Base-by-base conservation (phyloP, 2,113 vertebrate genomes). In the Prunella himalayana region DNA sequence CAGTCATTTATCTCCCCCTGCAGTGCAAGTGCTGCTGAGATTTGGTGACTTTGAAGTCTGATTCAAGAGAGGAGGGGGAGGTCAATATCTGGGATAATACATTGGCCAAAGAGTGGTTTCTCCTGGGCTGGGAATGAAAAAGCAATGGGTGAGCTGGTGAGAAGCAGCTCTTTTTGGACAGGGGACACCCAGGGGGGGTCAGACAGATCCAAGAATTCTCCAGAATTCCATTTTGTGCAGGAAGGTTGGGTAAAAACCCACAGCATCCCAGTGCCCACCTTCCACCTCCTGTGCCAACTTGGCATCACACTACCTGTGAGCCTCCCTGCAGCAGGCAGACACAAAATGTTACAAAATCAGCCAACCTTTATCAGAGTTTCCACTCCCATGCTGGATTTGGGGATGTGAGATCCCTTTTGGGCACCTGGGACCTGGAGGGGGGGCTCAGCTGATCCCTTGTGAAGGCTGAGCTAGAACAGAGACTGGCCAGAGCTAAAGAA, bases 1-100 rank as follows among this genome's bases (percentile, higher is more conserved):
- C 22, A 2, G 49, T 65, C 20, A 86, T 89, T 89, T 60, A 72
- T 89, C 87, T 95, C 57, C 33, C 79, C 45, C 57, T 85, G 71
- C 78, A 76, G 70, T 61, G 65, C 66, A 66, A 89, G n/a, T 18
- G 73, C 57, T 61, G 87, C 53, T 35, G 71, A 69, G 70, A 33
- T 61, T n/a, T 47, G 31, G 65, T 79, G 92, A 9, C 89, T 95
- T 92, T 95, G 93, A 92, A 89, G 78, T 87, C 9, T 53, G 81
- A 79, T n/a, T 73, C 53, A 42, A 73, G 73, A 63, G 50, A 42
- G 42, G 73, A 84, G 70, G 1, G 33, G 63, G 88, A 94, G 82
- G 75, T 65, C 0, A 2, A 23, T 64, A 37, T 64, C 57, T 53
- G 59, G 71, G 85, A 44, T 57, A 28, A 82, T 69, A 39, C 65